Evolutionary conservation across 1,140 invertebrate species (phyloP).

Genomic region (Cydia splendana): DNA sequence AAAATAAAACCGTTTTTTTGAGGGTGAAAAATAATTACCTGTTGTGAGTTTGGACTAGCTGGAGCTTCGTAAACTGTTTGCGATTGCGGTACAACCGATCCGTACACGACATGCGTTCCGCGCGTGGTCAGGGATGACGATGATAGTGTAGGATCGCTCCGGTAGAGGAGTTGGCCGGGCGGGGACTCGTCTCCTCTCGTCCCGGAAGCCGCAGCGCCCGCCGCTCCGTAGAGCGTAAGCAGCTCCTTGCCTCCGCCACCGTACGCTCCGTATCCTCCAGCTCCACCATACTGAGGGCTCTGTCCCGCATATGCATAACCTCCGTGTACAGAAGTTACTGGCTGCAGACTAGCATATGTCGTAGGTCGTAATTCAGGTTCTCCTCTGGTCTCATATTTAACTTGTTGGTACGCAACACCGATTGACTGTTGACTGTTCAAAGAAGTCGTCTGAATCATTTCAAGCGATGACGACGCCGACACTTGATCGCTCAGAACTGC

Average conservation of each 20-base stretch:
- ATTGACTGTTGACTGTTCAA: constrained; percentile 70
- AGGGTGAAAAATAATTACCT: constrained; percentile 49
- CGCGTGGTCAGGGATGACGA: constrained; percentile 77
- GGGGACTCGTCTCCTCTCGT: constrained; percentile 69
- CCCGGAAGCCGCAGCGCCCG: constrained; percentile 41
- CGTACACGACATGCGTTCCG: constrained; percentile 70
- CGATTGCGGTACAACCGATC: constrained; percentile 63
- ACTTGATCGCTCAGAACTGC: constrained; percentile 59
- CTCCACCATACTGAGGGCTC: constrained; percentile 66
- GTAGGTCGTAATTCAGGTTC: constrained; percentile 61
- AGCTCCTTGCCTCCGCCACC: constrained; percentile 62
- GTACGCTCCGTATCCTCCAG: constrained; percentile 57
- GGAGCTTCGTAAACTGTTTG: constrained; percentile 77
- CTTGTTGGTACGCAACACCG: constrained; percentile 71
- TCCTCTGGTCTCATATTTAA: constrained; percentile 74
- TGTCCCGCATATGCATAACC: constrained; percentile 62
- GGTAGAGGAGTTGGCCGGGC: constrained; percentile 75
- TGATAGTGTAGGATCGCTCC: constrained; percentile 81
- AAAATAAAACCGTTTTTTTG: neutral
- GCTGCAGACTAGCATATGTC: constrained; percentile 76
- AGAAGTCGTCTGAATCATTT: constrained; percentile 73
- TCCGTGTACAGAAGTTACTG: constrained; percentile 69
- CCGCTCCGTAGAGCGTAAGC: constrained; percentile 66
- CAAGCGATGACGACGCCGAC: constrained; percentile 60
- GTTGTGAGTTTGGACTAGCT: constrained; percentile 79